Evolutionary conservation across 2,888 invertebrate species (phyloP).

Genomic region (Horisme vitalbata): DNA sequence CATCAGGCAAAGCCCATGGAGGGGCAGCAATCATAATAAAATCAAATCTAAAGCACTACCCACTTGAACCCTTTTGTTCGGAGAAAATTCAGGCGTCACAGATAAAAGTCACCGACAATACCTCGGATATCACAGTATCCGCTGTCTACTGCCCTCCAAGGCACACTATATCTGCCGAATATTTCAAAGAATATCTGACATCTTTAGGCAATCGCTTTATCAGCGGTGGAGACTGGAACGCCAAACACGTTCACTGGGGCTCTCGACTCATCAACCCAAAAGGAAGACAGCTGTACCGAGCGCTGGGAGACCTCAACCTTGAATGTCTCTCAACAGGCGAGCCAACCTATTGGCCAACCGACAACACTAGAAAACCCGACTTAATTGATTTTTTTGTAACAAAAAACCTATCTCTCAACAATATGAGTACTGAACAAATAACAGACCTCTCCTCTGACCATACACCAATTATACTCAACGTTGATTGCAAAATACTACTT

Average conservation of each 20-base stretch:
- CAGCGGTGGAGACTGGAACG: slow-evolving; percentile 21
- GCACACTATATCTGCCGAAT: not conserved
- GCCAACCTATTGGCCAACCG: too few relatives aligned
- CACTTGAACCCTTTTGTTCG: not conserved
- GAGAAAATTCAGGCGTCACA: too few relatives aligned
- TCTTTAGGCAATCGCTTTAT: slow-evolving; percentile 14
- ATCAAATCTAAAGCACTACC: not conserved
- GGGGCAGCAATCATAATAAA: slow-evolving; percentile 27
- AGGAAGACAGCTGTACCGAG: slow-evolving; percentile 1
- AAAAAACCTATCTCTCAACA: too few relatives aligned
- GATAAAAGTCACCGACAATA: too few relatives aligned
- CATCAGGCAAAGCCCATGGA: slow-evolving; percentile 28
- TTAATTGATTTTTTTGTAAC: too few relatives aligned
- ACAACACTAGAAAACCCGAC: too few relatives aligned
- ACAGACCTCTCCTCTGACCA: not conserved
- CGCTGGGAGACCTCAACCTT: not conserved
- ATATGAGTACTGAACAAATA: not conserved
- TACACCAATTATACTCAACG: not conserved
- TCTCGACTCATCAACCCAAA: not conserved
- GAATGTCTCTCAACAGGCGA: too few relatives aligned
- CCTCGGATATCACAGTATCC: too few relatives aligned
- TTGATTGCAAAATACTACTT: too few relatives aligned
- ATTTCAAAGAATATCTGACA: slow-evolving; percentile 26
- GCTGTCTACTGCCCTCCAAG: too few relatives aligned
- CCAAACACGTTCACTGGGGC: slow-evolving; percentile 15